phyloP scores from a whole-genome alignment of 2,888 invertebrate species.

The Aporophyla nigra region DNA sequence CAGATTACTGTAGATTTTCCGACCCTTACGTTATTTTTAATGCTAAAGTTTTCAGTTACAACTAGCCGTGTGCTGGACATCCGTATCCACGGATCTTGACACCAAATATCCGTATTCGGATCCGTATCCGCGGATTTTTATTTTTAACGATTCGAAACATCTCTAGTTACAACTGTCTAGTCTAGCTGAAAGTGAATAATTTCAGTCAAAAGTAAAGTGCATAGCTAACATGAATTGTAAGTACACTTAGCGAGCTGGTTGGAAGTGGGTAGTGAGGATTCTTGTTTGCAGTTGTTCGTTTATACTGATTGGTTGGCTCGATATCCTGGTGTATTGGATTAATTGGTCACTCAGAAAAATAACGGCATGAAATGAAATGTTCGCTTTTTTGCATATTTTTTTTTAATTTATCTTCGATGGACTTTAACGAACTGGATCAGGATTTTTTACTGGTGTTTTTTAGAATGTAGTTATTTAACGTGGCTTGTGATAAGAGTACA shows the following conservation, averaged over 20 bases:
- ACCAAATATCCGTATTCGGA: too few species aligned
- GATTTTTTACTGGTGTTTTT: background rate
- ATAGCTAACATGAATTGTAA: background rate
- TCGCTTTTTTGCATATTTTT: too few species aligned
- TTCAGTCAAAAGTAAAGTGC: background rate
- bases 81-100: too few species aligned
- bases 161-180: too few species aligned
- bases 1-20: too few species aligned
- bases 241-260: conserved; percentile 1
- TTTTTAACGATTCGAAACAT: too few species aligned
- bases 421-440: background rate
- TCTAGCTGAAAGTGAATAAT: conserved; percentile 1
- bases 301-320: background rate
- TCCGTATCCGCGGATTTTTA: too few species aligned
- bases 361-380: background rate
- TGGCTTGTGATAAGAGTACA: too few species aligned
- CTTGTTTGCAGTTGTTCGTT: background rate
- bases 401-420: background rate
- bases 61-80: too few species aligned
- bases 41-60: too few species aligned
- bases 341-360: background rate
- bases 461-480: background rate
- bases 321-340: background rate
- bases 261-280: background rate
- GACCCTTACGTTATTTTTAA: too few species aligned